Conservation (phyloP, 2,888 invertebrate genomes). For the Physocephala rufipes region DNA sequence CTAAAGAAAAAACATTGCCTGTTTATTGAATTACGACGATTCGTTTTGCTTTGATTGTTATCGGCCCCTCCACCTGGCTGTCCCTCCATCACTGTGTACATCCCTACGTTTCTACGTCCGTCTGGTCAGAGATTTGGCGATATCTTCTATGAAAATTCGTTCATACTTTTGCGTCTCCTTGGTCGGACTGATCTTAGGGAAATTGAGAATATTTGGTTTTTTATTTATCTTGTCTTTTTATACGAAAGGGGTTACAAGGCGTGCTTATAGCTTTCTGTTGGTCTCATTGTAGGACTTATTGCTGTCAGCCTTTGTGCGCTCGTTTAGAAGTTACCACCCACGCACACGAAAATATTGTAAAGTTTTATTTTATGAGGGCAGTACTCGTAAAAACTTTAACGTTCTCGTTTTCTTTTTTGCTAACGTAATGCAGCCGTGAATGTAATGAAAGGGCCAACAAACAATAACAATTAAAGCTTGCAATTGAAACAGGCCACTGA, state of each 20-base stretch:
- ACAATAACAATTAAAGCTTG: background rate
- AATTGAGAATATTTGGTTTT: background rate
- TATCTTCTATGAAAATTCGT: too few species aligned
- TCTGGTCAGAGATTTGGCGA: too few species aligned
- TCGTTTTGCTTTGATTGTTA: too few species aligned
- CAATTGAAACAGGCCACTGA: background rate
- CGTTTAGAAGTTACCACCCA: slow-evolving; percentile 35
- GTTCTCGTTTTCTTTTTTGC: slow-evolving; percentile 42
- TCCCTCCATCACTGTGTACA: too few species aligned
- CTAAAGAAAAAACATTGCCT: too few species aligned
- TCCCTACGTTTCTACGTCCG: too few species aligned
- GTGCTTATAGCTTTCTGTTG: background rate
- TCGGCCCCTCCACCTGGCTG: too few species aligned
- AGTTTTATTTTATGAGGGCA: slow-evolving; percentile 38
- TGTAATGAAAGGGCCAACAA: too few species aligned
- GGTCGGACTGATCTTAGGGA: background rate
- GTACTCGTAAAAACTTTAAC: slow-evolving; percentile 49
- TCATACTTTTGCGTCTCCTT: too few species aligned
- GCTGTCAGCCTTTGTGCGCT: background rate
- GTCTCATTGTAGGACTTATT: too few species aligned
- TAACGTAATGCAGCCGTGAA: too few species aligned
- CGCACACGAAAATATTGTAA: slow-evolving; percentile 39
- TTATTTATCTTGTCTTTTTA: background rate
- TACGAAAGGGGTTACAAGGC: background rate
- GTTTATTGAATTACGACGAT: too few species aligned